Base-by-base conservation (phyloP, 2,797 vertebrate species). In the Poeciliopsis paucimaculata region DNA sequence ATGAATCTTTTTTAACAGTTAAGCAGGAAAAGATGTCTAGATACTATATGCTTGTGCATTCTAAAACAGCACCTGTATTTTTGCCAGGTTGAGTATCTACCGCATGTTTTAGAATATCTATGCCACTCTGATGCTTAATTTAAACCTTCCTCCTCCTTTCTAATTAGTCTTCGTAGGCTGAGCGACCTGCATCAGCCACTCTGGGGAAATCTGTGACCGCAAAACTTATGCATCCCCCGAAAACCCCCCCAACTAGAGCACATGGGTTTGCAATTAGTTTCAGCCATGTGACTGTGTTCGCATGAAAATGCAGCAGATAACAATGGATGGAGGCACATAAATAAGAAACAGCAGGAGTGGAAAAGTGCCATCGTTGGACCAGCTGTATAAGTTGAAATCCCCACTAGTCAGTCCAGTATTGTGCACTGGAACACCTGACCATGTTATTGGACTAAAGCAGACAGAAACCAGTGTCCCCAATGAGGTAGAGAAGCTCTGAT, bases 91-190 rank as follows among this genome's bases (percentile, higher is more conserved):
- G 73, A 47, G 71, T 60, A 46, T 78, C 68, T 85, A 73, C 76
- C 77, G 68, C 36, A 4, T 86, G 81, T 81, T 79, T 76, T 89
- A 90, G 88, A 82, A 89, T 94, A 94, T 94, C 90, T 93, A 90
- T 95, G 93, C 92, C 92, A 93, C 86, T 5, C 71, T 82, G 90
- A 91, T 90, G 88, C 93, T 91, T 94, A 90, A 94, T 95, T 93
- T 95, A 95, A 94, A 93, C 86, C 86, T 81, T 87, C 81, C 82
- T 92, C 87, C 76, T 87, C 87, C 73, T 31, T 80, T 90, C 87
- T 93, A 95, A 95, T 95, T 94, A 95, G 93, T 93, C 84, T 89
- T 82, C 82, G 73, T 88, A 82, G 85, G 80, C 88, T 83, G 71
- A 70, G 64, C 66, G 84, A 91, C 90, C 88, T 87, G 88, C 73